Percentiles rank a stretch among this genome's conserved stretches.
These are phyloP conservation scores for Lasioglossum pauxillum DNA, from an alignment of 2,888 invertebrate genomes.

Conservation along the genomic window DNA sequence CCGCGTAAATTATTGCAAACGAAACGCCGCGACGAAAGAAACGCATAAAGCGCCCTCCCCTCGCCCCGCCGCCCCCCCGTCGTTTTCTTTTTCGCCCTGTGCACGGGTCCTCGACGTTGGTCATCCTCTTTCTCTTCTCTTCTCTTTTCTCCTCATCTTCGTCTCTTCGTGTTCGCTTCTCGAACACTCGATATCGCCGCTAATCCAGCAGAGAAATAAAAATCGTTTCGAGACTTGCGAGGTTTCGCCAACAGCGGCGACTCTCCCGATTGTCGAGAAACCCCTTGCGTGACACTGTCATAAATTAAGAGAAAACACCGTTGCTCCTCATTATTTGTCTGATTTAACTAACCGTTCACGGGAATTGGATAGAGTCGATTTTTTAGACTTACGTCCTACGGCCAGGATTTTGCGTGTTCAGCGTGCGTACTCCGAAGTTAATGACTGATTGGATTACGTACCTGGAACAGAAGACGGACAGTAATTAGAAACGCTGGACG, in stretches of 20 bases:
- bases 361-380: conserved; percentile 48
- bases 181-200: conserved; percentile 65
- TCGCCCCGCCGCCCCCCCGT: conserved; percentile 29
- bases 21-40: conserved; percentile 81
- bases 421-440: conserved; percentile 7
- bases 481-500: conserved; percentile 53
- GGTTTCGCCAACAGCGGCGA: conserved; percentile 46
- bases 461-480: conserved; percentile 77
- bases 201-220: conserved; percentile 63
- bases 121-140: not conserved
- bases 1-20: conserved; percentile 83
- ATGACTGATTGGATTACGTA: conserved; percentile 74
- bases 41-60: conserved; percentile 77
- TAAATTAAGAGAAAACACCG: conserved; percentile 51
- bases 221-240: not conserved
- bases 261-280: conserved; percentile 46
- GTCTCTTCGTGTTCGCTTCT: conserved; percentile 2
- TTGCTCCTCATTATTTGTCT: conserved; percentile 56
- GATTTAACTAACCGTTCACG: conserved; percentile 59
- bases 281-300: conserved; percentile 3
- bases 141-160: not conserved
- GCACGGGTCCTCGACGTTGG: not conserved
- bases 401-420: not conserved
- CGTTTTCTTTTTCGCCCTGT: conserved; percentile 41
- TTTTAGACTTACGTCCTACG: conserved; percentile 53